Conservation (phyloP, 1,140 invertebrate species). For the Zaprionus camerounensis region DNA sequence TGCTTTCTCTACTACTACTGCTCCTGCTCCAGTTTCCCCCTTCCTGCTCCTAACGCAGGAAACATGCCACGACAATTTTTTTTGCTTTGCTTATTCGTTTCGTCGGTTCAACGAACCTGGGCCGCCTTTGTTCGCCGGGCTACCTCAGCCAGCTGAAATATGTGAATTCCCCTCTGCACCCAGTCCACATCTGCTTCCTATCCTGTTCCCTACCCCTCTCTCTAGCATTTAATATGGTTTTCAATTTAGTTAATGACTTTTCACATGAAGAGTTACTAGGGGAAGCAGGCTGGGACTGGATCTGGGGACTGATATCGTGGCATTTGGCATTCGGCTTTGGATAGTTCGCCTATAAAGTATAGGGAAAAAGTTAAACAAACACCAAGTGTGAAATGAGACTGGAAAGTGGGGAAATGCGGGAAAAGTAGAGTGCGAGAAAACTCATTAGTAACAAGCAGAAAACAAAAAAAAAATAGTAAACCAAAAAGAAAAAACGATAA, state of each 20-base stretch:
- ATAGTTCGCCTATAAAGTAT: slow-evolving; percentile 2
- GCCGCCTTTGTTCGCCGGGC: slow-evolving; percentile 27
- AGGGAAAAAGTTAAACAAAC: slow-evolving; percentile 26
- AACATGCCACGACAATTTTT: slow-evolving; percentile 65
- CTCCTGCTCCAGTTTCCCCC: not conserved
- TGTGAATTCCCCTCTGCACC: not conserved
- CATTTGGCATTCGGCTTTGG: slow-evolving; percentile 8
- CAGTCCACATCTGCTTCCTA: not conserved
- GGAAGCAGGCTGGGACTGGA: too few species aligned
- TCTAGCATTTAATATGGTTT: slow-evolving; percentile 61
- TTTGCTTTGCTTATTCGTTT: slow-evolving; percentile 43
- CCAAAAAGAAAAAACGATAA: not conserved
- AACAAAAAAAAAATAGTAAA: slow-evolving; percentile 17
- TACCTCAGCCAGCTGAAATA: slow-evolving; percentile 50
- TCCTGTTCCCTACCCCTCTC: not conserved
- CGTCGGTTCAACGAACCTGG: slow-evolving; percentile 69
- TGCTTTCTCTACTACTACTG: not conserved
- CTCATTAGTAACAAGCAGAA: slow-evolving; percentile 25
- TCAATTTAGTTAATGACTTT: slow-evolving; percentile 78
- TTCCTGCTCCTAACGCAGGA: slow-evolving; percentile 10
- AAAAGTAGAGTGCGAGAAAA: slow-evolving; percentile 23
- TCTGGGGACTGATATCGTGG: not conserved
- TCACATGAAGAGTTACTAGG: slow-evolving; percentile 14
- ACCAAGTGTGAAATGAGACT: slow-evolving; percentile 62
- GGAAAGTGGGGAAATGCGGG: slow-evolving; percentile 38